These are phyloP conservation scores for Dicranocentrus wangi DNA, from an alignment of 2,888 invertebrate genomes.

Conservation along the genomic window DNA sequence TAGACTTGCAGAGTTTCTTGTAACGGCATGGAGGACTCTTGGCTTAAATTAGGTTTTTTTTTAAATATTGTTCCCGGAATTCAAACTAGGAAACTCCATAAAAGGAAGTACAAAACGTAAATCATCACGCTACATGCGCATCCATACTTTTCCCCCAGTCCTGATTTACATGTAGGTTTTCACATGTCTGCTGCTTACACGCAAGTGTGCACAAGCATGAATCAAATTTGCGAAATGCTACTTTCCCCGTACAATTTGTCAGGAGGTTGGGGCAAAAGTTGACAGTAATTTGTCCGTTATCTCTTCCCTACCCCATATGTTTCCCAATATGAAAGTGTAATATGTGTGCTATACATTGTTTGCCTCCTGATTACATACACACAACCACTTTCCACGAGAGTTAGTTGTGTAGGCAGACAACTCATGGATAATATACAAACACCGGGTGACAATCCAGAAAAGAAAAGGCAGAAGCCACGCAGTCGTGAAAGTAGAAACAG, in stretches of 20 bases:
- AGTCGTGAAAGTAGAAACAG: constrained; percentile 52
- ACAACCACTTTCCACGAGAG: background rate
- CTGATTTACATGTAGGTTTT: background rate
- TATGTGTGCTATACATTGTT: constrained; percentile 14
- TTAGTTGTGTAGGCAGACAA: background rate
- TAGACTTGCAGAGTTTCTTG: too few relatives aligned
- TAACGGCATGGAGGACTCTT: too few relatives aligned
- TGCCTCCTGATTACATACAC: background rate
- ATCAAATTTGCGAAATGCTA: background rate
- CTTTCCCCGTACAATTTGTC: constrained; percentile 38
- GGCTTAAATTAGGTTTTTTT: too few relatives aligned
- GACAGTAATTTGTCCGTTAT: constrained; percentile 47
- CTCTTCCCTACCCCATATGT: background rate
- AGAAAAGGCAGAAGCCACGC: constrained; percentile 18
- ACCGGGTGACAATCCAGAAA: background rate
- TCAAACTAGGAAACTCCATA: too few relatives aligned
- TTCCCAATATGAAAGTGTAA: background rate
- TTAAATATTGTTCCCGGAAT: background rate
- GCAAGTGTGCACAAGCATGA: background rate
- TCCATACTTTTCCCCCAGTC: background rate
- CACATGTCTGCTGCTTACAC: background rate
- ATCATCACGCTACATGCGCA: background rate
- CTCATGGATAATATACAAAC: background rate
- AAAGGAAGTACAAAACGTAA: too few relatives aligned
- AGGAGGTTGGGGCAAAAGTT: constrained; percentile 25